These are phyloP conservation scores for Andrena hattorfiana DNA, from an alignment of 2,888 invertebrate species.

Conservation along the genomic window DNA sequence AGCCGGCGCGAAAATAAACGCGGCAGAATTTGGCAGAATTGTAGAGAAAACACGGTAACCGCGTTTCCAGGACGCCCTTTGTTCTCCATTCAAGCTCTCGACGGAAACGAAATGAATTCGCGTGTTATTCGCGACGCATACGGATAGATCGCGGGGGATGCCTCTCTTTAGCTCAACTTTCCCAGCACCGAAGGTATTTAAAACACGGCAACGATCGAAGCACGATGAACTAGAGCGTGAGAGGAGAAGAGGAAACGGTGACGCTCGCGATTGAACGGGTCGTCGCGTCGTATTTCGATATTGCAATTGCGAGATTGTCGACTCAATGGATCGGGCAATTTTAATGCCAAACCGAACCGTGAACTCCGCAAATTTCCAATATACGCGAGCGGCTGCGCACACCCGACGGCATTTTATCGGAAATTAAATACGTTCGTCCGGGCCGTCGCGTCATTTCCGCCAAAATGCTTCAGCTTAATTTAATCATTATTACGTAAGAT, in stretches of 20 bases:
- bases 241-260: not conserved
- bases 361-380: conserved; percentile 42
- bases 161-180: conserved; percentile 13
- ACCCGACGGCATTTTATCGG: conserved; percentile 36
- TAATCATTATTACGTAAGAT: not conserved
- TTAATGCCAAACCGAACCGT: conserved; percentile 35
- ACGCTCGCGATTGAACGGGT: conserved; percentile 32
- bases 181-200: not conserved
- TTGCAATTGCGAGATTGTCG: conserved; percentile 42
- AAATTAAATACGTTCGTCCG: conserved; percentile 47
- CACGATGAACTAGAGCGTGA: not conserved
- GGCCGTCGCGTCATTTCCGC: conserved; percentile 24
- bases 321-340: conserved; percentile 43
- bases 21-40: not conserved
- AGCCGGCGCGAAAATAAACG: conserved; percentile 38
- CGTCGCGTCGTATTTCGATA: conserved; percentile 30
- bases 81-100: conserved; percentile 20
- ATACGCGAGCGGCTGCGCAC: conserved; percentile 2
- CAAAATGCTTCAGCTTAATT: conserved; percentile 15
- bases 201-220: conserved; percentile 29
- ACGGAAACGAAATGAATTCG: conserved; percentile 28
- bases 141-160: not conserved
- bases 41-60: conserved; percentile 9
- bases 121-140: conserved; percentile 30
- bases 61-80: conserved; percentile 11